Conservation (phyloP, 1,140 invertebrate species). For the Hypothenemus hampei region DNA sequence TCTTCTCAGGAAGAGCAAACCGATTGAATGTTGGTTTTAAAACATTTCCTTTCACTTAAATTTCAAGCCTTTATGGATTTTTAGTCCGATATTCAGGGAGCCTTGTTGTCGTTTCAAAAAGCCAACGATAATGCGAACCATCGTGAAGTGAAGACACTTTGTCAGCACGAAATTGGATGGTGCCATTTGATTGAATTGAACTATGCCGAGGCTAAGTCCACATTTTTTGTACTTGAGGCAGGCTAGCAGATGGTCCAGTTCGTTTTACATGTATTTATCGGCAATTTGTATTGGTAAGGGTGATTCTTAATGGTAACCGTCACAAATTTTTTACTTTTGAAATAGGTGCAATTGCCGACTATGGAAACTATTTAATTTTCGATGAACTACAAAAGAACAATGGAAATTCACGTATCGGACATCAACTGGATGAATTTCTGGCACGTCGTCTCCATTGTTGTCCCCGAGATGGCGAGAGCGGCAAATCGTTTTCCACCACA, state of each 20-base stretch:
- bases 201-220: conserved; percentile 53
- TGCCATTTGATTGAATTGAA: conserved; percentile 62
- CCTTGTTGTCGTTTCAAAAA: conserved; percentile 55
- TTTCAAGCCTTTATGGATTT: conserved; percentile 28
- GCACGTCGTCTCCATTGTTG: conserved; percentile 31
- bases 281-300: conserved; percentile 38
- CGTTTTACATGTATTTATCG: conserved; percentile 66
- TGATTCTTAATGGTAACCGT: not conserved
- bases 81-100: conserved; percentile 58
- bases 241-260: conserved; percentile 63
- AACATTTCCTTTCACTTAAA: not conserved
- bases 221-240: conserved; percentile 56
- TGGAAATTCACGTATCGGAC: conserved; percentile 22
- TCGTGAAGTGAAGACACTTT: conserved; percentile 61
- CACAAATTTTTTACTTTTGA: not conserved
- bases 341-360: conserved; percentile 32
- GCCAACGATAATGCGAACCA: conserved; percentile 59
- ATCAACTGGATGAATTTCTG: conserved; percentile 41
- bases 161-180: conserved; percentile 70
- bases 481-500: conserved; percentile 1
- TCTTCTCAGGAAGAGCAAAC: conserved; percentile 62
- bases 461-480: conserved; percentile 24
- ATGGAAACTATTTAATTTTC: conserved; percentile 9
- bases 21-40: conserved; percentile 55
- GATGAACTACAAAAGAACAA: conserved; percentile 16